Conservation (phyloP, 1,140 invertebrate genomes). For the Caenorhabditis remanei region DNA sequence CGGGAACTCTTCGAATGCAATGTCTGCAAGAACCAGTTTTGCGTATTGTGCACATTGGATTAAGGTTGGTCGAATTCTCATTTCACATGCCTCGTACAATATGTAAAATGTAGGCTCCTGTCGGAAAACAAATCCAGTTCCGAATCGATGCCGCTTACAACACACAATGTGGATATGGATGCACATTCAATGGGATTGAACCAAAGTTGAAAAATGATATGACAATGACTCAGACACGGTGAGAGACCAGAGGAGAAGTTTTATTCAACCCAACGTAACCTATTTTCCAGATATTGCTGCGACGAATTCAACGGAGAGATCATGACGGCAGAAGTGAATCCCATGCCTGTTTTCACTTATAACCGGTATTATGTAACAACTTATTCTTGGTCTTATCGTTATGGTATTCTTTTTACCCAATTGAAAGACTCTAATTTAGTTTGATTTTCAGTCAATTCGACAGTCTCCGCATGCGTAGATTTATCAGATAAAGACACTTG, state of each 20-base stretch:
- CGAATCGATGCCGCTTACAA: slow-evolving; percentile 20
- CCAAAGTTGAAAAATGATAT: slow-evolving; percentile 16
- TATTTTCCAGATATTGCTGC: slow-evolving; percentile 47
- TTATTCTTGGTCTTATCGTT: slow-evolving; percentile 28
- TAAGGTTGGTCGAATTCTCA: not conserved
- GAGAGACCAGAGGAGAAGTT: not conserved
- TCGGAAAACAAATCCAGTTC: slow-evolving; percentile 30
- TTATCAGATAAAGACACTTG: not conserved
- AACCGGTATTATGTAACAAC: slow-evolving; percentile 44
- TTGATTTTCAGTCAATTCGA: not conserved
- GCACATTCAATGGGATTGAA: slow-evolving; percentile 53
- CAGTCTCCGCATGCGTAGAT: not conserved
- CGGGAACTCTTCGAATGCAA: slow-evolving; percentile 12
- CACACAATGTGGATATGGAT: slow-evolving; percentile 44
- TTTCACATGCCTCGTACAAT: not conserved
- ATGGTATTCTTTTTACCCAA: not conserved
- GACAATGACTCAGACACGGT: slow-evolving; percentile 32
- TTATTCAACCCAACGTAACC: not conserved
- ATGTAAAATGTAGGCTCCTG: slow-evolving; percentile 6
- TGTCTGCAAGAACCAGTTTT: slow-evolving; percentile 5
- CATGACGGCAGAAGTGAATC: slow-evolving; percentile 17
- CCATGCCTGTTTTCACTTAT: slow-evolving; percentile 34
- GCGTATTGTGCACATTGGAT: slow-evolving; percentile 54
- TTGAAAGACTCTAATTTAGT: not conserved
- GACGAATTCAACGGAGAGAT: slow-evolving; percentile 38